Base-by-base conservation (phyloP, 2,113 vertebrate species). In the Spea multiplicata region DNA sequence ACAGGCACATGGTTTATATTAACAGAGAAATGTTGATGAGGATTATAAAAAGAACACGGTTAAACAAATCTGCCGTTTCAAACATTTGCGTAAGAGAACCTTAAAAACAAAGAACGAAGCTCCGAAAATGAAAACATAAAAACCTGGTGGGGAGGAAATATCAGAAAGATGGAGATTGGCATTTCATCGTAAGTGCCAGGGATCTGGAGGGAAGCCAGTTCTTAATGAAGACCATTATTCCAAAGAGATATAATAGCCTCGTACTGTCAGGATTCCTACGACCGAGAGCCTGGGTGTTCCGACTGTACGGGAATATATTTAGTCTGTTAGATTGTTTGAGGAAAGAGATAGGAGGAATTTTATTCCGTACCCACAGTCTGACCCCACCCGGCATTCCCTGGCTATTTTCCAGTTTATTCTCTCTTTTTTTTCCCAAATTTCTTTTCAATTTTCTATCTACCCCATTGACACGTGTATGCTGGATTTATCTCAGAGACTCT, bases 331-430 rank as follows among this genome's bases (percentile, higher is more conserved):
- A 73, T 73, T 79, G 76, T 79, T 73, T 79, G 62, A 73, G 62
- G 64, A 80, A 44, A 73, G 62, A 80, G 77, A 80, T 80, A 73
- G 77, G 77, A 67, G 77, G 70, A 80, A 80, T 80, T 80, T 66
- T 13, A 53, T 5, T 79, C 44, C 61, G 12, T 80, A 68, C 71
- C 77, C 62, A 73, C 77, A 80, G 71, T 49, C 70, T 49, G 61
- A 79, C 77, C 68, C 70, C 77, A 73, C 77, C 77, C 71, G 5
- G 30, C 62, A 80, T 80, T 80, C 62, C 65, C 71, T 80, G 77
- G 77, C 9, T n/a, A 6, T 2, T 4, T 12, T 49, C 71, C 77
- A 80, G 71, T 3, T 73, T 12, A 73, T 67, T 73, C 62, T 62
- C 61, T 79, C 52, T 64, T n/a, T 53, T 66, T 79, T 73, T 30